Base-by-base conservation (phyloP, 92 coral and sea anemone genomes). In the Pocillopora meandrina region DNA sequence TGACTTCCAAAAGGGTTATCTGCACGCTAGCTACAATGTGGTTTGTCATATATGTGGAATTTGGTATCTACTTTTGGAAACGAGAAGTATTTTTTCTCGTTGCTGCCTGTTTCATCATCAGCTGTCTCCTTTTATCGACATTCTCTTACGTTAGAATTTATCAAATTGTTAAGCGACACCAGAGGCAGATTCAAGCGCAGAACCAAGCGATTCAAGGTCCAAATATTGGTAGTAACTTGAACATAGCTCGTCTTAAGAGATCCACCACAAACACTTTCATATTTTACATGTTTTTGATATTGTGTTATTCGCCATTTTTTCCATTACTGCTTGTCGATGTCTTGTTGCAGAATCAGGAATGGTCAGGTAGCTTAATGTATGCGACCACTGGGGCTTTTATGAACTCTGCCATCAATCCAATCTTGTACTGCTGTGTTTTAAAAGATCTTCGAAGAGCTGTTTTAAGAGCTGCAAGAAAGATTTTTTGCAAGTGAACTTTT, bases 301-400 rank as follows among this genome's bases (percentile, higher is more conserved):
- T 80, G n/a, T 80, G 76, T 57, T 80, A 80, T 69, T 19, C n/a
- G 10, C 84, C 84, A 61, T 26, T 26, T 26, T 26, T 26, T 26
- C 31, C 31, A 26, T 26, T 26, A 26, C 31, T 26, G 31, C 31
- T 26, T 26, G 31, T 26, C 31, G 31, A 26, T 26, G 31, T 26
- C 31, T 26, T 26, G 31, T 26, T 26, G 31, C 31, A 26, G 31
- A 26, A 26, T 26, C 31, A 26, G 31, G 31, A 26, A 26, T 26
- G 31, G 31, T 26, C 31, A 21, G 7, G 23, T 49, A 21, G 18
- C 52, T 56, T 75, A 52, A 19, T 56, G 2, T 56, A 56, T 23
- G 58, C 79, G 14, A n/a, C 18, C 2, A 58, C 79, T 55, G 15
- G 23, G 52, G 49, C 31, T 5, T 55, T 75, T 56, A 65, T 49